A percentile compares a stretch with the other conserved stretches of the same genome.
Evolutionary conservation across 2,888 invertebrate genomes (phyloP).

Genomic region (Margaritifera margaritifera): DNA sequence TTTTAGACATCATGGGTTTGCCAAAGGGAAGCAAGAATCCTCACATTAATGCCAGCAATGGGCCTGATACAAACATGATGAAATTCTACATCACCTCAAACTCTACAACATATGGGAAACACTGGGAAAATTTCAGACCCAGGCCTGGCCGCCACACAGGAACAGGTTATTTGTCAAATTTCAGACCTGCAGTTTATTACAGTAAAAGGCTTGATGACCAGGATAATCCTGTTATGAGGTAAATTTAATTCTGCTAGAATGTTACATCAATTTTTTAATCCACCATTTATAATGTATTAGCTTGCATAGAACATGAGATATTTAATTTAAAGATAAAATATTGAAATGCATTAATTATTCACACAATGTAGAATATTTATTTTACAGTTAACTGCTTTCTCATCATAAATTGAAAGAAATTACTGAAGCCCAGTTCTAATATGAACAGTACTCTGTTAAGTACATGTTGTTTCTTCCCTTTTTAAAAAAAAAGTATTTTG

Average conservation of each 20-base stretch:
- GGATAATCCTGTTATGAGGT: slow-evolving; percentile 72
- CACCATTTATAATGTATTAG: too few species aligned
- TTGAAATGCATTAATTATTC: too few species aligned
- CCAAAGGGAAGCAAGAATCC: slow-evolving; percentile 63
- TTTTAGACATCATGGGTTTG: slow-evolving; percentile 56
- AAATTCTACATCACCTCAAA: slow-evolving; percentile 72
- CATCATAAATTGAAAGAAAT: too few species aligned
- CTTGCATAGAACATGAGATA: too few species aligned
- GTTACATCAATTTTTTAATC: too few species aligned
- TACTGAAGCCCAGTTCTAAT: too few species aligned
- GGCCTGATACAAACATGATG: slow-evolving; percentile 71
- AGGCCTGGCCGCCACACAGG: slow-evolving; percentile 67
- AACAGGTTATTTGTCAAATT: slow-evolving; percentile 71
- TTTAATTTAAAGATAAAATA: too few species aligned
- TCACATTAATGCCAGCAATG: slow-evolving; percentile 69
- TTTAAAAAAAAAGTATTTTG: too few species aligned
- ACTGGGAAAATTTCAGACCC: slow-evolving; percentile 69
- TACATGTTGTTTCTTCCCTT: too few species aligned
- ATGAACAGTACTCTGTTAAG: too few species aligned
- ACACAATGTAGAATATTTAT: too few species aligned
- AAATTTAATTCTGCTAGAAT: slow-evolving; percentile 1
- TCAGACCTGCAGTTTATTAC: slow-evolving; percentile 71
- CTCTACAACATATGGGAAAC: slow-evolving; percentile 68
- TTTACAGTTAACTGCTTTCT: too few species aligned
- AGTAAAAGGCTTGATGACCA: slow-evolving; percentile 66